phyloP scores from a whole-genome alignment of 2,888 invertebrate genomes.

The Serrognathus titanus region DNA sequence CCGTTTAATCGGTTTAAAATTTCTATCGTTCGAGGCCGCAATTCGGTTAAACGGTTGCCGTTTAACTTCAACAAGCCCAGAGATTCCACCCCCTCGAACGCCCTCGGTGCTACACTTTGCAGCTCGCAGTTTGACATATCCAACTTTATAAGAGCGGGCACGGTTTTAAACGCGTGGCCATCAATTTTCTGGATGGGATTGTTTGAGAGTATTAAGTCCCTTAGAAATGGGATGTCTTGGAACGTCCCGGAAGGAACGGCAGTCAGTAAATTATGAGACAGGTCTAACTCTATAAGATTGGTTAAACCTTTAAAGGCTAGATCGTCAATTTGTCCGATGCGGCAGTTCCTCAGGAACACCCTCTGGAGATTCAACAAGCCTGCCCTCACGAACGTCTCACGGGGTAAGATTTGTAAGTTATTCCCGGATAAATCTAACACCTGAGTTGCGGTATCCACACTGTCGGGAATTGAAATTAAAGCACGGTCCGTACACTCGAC shows the following conservation, averaged over 20 bases:
- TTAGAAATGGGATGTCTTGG: conserved; percentile 72
- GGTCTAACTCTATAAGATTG: conserved; percentile 85
- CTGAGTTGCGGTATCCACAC: conserved; percentile 84
- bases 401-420: conserved; percentile 77
- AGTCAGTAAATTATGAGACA: conserved; percentile 79
- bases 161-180: conserved; percentile 68
- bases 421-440: conserved; percentile 87
- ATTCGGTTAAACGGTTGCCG: conserved; percentile 72
- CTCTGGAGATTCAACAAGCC: conserved; percentile 83
- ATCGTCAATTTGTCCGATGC: conserved; percentile 80
- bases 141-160: conserved; percentile 75
- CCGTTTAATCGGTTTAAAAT: conserved; percentile 71
- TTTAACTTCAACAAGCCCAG: conserved; percentile 78
- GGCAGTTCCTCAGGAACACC: conserved; percentile 78
- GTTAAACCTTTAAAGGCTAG: conserved; percentile 82
- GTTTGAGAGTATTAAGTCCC: conserved; percentile 75
- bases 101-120: conserved; percentile 70
- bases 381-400: conserved; percentile 76
- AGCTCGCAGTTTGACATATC: conserved; percentile 82
- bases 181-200: conserved; percentile 82
- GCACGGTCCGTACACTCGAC: conserved; percentile 85
- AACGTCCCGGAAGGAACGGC: conserved; percentile 78
- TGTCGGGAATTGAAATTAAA: conserved; percentile 79
- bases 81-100: conserved; percentile 73
- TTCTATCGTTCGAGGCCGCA: conserved; percentile 71